Base-by-base conservation (phyloP, 2,113 vertebrate genomes). In the Actenoides hombroni region DNA sequence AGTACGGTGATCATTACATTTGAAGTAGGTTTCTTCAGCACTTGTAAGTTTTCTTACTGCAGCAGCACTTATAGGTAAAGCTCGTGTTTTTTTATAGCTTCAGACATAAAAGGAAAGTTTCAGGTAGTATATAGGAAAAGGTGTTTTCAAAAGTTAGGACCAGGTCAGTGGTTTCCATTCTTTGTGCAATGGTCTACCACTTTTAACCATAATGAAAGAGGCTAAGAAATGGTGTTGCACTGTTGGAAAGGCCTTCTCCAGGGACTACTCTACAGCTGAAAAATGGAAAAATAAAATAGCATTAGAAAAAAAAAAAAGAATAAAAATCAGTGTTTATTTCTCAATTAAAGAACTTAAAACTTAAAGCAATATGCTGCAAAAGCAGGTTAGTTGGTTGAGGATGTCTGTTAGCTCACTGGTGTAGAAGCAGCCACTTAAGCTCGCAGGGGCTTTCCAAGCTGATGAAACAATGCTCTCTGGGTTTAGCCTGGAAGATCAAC, bases 191-290 rank as follows among this genome's bases (percentile, higher is more conserved):
- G 92, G 95, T 82, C 82, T 96, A 98, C 97, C 95, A 96, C 92
- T 94, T 61, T 83, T 77, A 97, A 94, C 88, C 88, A 81, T 9
- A 91, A 83, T 84, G 96, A 96, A 95, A 96, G 77, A 97, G 94
- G 83, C 93, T 97, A 97, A 96, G 96, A 96, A 97, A 97, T 95
- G 96, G 91, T 94, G 97, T 97, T 97, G 98, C 97, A 91, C 97
- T 97, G 98, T 97, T 98, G 98, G 93, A 97, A 97, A 97, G 97
- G 98, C 98, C 97, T 97, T 98, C 97, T 98, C 98, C 98, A 49
- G 93, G 98, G 97, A 96, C 99, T 98, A 98, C 94, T 98, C 99
- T 98, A 99, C 97, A 98, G 99, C 99, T 99, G 98, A 95, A 99
- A 98, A 98, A 99, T 94, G 97, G 97, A 97, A 99, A 97, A 98